Base-by-base conservation (phyloP, 1,140 invertebrate genomes). In the Achatina immaculata region DNA sequence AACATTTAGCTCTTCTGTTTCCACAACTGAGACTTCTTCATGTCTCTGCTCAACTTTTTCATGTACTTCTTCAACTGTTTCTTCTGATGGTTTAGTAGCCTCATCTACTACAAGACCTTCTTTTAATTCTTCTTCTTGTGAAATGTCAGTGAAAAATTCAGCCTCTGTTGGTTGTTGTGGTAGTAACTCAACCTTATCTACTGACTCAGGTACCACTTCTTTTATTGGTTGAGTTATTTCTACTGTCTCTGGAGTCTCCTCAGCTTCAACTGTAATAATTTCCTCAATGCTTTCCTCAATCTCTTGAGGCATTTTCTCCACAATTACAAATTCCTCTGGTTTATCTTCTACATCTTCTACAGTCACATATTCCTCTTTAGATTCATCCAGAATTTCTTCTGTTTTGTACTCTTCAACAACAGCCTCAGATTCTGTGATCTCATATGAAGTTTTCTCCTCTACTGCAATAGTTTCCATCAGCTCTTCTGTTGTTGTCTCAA, bases 301-400 rank as follows among this genome's bases (percentile, higher is more conserved):
- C 51, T 77, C 74, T 21, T 31, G 36, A 36, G 74, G 74, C 24
- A 19, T 77, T 42, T 77, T 68, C 19, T 78, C 48, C n/a, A 65
- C 76, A 66, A 78, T 55, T 0, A 68, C 24, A 43, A 66, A 42
- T 28, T 48, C 36, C 68, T 78, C 62, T 34, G 43, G n/a, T 14
- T 76, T 38, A 4, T 66, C 45, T 34, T 40, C 42, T 24, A 76
- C 14, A 24, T 42, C 36, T 28, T 55, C 65, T 28, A 58, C 34
- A 68, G 71, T 74, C 14, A 45, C 38, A 34, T 38, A 45, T 19
- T 76, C 58, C 31, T 74, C 66, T 58, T 40, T 31, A 34, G 36
- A 51, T 43, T 78, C 78, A 45, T 72, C 78, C 38, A 79, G 28
- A 40, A 66, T 71, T 71, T 79, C 66, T 42, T 79, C 58, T 28